Base-by-base conservation (phyloP, 1,140 invertebrate genomes). In the Ooceraea biroi region DNA sequence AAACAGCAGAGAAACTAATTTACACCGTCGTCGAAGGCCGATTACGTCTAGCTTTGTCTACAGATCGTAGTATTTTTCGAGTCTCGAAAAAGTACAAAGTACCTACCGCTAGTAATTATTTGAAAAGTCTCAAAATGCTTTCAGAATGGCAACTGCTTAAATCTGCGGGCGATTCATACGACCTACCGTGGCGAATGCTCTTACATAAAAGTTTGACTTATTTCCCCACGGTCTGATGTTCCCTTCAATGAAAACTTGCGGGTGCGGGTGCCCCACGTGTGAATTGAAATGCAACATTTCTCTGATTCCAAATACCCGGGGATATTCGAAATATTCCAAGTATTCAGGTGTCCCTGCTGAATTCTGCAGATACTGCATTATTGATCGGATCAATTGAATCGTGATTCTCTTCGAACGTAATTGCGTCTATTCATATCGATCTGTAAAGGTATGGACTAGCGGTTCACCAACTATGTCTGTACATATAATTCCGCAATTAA, bases 401-500 rank as follows among this genome's bases (percentile, higher is more conserved):
- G 36, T 78, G 68, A 78, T 80, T 80, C 76, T 57, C 25, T 57
- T 69, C 65, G 25, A 25, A 58, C 76, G 52, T 80, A 80, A 80
- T 80, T 80, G 66, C 50, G 25, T 80, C 36, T n/a, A 57, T 80
- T 58, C 50, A 44, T 71, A 80, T 80, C 36, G 76, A 80, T 80
- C 76, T 57, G 50, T 25, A 57, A 69, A 69, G 63, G 76, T 71
- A 80, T 80, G 76, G 76, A 71, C 76, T 80, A 46, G 65, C 41
- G 76, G 65, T 80, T 80, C 7, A 11, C 65, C 65, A 80, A 36
- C 65, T 80, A 80, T 71, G 76, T 80, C 65, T 14, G 36, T 50
- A 78, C 76, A 71, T 80, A 46, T 69, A 71, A 80, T 80, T 57
- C 44, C 12, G 50, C 50, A 80, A 80, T 80, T 71, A 80, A 44